These are phyloP conservation scores for Aurelia coerulea DNA, from an alignment of 30 jellyfish, hydroid and myxozoan genomes.

Conservation along the genomic window DNA sequence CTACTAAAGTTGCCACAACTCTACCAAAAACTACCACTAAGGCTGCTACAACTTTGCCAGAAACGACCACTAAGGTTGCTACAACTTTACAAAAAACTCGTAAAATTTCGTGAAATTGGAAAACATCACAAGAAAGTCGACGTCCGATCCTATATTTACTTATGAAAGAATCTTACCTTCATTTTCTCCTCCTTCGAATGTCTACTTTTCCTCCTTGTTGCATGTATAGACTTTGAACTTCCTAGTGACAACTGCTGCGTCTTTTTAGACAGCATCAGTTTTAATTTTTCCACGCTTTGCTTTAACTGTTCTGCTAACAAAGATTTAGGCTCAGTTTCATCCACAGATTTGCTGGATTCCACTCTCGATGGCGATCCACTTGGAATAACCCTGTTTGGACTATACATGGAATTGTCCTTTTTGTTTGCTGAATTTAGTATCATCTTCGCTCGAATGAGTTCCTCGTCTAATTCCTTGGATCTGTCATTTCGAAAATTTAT, in stretches of 20 bases:
- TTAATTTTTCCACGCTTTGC: constrained; percentile 12
- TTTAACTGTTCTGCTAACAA: constrained; percentile 4
- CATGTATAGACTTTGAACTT: neutral
- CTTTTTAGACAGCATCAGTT: constrained; percentile 1
- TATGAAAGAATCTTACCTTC: neutral
- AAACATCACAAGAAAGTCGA: no score
- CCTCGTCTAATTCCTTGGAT: constrained; percentile 26
- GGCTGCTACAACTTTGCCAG: neutral
- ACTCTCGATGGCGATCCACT: constrained; percentile 12
- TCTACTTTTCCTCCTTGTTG: constrained; percentile 32
- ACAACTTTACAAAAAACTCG: neutral
- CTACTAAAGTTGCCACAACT: neutral
- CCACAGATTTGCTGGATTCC: neutral
- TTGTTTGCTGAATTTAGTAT: neutral
- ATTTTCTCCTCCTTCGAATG: constrained; percentile 5
- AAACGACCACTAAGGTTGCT: neutral
- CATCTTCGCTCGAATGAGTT: constrained; percentile 35
- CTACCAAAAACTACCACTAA: neutral
- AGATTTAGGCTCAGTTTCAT: neutral
- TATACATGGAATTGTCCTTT: neutral
- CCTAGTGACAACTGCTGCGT: neutral
- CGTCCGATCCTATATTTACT: no score
- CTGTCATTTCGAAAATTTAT: constrained; percentile 12
- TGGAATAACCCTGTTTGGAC: neutral
- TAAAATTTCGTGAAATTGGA: no score